phyloP scores from a whole-genome alignment of 2,797 vertebrate species.

The Eulemur albifrons region DNA sequence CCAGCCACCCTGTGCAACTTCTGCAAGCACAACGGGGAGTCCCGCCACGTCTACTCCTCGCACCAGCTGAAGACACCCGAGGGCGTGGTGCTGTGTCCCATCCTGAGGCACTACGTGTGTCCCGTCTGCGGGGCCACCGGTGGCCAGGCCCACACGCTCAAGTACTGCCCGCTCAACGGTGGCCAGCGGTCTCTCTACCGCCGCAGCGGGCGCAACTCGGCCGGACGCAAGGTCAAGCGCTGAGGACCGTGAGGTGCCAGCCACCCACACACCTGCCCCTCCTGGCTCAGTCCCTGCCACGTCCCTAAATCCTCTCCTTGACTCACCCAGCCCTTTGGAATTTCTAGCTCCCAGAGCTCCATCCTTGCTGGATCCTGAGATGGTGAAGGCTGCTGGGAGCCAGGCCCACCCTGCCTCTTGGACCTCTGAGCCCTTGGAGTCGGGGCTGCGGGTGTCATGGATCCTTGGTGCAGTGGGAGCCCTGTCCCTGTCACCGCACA shows the following conservation, averaged over 20 bases:
- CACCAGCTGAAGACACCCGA: constrained; percentile 86
- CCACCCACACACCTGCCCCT: not conserved
- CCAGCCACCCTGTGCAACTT: constrained; percentile 83
- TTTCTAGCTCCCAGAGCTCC: not conserved
- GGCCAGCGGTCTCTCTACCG: constrained; percentile 73
- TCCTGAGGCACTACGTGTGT: constrained; percentile 89
- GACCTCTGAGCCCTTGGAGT: not conserved
- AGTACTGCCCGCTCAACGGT: constrained; percentile 86
- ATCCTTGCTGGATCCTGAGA: not conserved
- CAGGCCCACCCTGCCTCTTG: not conserved
- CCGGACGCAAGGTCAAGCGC: constrained; percentile 70
- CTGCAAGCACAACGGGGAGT: constrained; percentile 91
- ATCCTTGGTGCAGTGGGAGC: not conserved
- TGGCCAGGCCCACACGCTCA: constrained; percentile 89
- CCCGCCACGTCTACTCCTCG: constrained; percentile 83
- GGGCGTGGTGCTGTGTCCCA: constrained; percentile 88
- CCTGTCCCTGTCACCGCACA: not conserved
- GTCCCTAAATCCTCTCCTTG: not conserved
- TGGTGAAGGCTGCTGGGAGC: not conserved
- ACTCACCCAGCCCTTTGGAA: not conserved
- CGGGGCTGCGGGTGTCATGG: not conserved
- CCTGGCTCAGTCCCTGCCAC: not conserved
- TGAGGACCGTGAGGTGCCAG: constrained; percentile 2
- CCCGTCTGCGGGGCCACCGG: constrained; percentile 88
- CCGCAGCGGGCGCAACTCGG: constrained; percentile 75